Evolutionary conservation across 2,797 vertebrate species (phyloP), one percentile per base, ranked within the genome.

Genomic region (Microctenopoma lineatum): DNA sequence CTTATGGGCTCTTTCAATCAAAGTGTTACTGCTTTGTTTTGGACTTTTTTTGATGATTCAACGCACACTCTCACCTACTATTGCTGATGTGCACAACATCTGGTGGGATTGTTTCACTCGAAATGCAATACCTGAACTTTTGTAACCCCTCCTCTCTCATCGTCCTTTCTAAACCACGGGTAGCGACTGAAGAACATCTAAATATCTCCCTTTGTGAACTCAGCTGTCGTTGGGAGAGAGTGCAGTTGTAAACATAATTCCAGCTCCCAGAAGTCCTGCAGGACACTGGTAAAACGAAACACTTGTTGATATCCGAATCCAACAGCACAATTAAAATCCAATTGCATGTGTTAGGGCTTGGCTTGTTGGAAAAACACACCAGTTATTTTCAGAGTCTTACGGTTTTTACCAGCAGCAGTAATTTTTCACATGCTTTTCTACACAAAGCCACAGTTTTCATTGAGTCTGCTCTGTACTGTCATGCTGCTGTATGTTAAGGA

Each of bases 91-190:
- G 61, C 68, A 84, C 38, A 64, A 77, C 70, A 81, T 77, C 72
- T 39, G 4, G 58, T 54, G 56, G 56, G 75, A 89, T 79, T 15
- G 3, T 83, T 82, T 87, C 77, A 71, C 21, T 47, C 56, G 51
- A 84, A 86, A 84, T 61, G 76, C 80, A 87, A 75, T 79, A 80
- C 80, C 66, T 69, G 80, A 85, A 76, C 75, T 73, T 47, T 26
- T 38, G 55, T 59, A 69, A 59, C 66, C 60, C 15, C 57, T 69
- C 63, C 57, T 45, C 46, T 60, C 29, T 81, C 55, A 50, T 77
- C 44, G 4, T 66, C 12, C 47, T 51, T 11, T 27, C 29, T 27
- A 18, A 83, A 66, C 54, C 47, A 50, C 45, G 44, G 44, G 25
- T 5, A 47, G 46, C 36, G 25, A 65, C 59, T 69, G 47, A 45